Base-by-base conservation (phyloP, 2,113 vertebrate species). In the Sarotherodon lohbergeri region DNA sequence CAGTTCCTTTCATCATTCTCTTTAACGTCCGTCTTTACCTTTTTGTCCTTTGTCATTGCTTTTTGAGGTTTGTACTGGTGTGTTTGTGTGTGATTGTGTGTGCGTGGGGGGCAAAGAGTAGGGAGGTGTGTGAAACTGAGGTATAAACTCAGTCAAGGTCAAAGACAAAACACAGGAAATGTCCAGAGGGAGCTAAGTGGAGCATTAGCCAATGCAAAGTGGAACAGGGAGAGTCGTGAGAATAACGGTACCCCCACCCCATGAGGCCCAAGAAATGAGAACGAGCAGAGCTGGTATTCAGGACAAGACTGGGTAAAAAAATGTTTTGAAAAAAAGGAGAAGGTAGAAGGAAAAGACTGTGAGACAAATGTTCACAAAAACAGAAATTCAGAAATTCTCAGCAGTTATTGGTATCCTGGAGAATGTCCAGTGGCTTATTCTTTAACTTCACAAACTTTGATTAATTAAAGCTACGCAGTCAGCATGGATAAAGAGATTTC, bases 211-310 rank as follows among this genome's bases (percentile, higher is more conserved):
- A 86, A 89, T 54, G 56, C 80, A 83, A 96, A 95, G 91, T 95
- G 88, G 96, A 93, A 82, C 95, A 92, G 87, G 91, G 80, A 81
- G 90, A 81, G 91, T 82, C 19, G 27, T 12, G 86, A 93, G 93
- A 92, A 84, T 90, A 90, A 76, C 10, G 14, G 7, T n/a, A 27
- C 46, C 50, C 7, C 50, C n/a, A 16, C 85, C 92, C 88, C 86
- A 27, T 2, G 79, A 91, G 92, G 81, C 78, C 13, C 4, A 59
- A 80, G 76, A 88, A 90, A 91, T 41, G 86, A 68, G 94, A 91
- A 63, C 93, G 59, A 66, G 50, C 5, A 55, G 85, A 84, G 83
- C 19, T 2, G 11, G 86, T 93, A 95, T 95, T 86, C 93, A 94
- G 96, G 95, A 94, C 95, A 78, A 82, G 85, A 84, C 16, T 2